Evolutionary conservation across 2,888 invertebrate genomes (phyloP).

Genomic region (Urechis unicinctus): DNA sequence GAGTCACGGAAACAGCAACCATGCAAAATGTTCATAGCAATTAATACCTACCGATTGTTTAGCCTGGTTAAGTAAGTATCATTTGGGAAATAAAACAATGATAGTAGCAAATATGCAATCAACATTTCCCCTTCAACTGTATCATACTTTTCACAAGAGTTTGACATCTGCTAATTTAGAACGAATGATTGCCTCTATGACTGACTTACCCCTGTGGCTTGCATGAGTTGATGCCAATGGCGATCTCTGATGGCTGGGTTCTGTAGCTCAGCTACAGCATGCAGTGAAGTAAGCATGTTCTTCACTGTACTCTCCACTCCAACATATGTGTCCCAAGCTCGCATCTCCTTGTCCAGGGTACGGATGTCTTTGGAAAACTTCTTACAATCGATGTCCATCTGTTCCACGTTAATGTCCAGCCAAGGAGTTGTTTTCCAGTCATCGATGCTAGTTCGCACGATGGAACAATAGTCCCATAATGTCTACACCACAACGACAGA

Average conservation of each 20-base stretch:
- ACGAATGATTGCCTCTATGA: too few relatives aligned
- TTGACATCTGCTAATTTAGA: too few relatives aligned
- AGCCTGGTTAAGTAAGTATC: too few relatives aligned
- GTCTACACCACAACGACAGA: too few relatives aligned
- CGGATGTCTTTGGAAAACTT: conserved; percentile 76
- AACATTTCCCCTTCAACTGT: too few relatives aligned
- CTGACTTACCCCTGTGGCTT: conserved; percentile 75
- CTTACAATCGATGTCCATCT: conserved; percentile 97
- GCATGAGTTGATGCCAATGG: conserved; percentile 96
- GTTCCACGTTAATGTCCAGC: conserved; percentile 94
- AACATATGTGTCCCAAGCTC: conserved; percentile 85
- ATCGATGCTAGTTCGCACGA: conserved; percentile 83
- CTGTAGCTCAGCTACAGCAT: conserved; percentile 91
- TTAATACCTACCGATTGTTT: too few relatives aligned
- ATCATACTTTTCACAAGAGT: too few relatives aligned
- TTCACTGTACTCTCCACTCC: conserved; percentile 86
- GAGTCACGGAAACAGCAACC: too few relatives aligned
- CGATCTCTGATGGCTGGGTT: conserved; percentile 92
- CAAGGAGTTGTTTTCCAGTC: conserved; percentile 97
- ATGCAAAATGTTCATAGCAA: too few relatives aligned
- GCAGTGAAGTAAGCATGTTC: conserved; percentile 89
- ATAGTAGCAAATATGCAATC: too few relatives aligned
- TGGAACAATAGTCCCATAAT: conserved; percentile 91
- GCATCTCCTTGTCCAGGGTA: conserved; percentile 88
- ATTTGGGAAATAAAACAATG: too few relatives aligned